Conservation (phyloP, 1,140 invertebrate species). For the Vanessa atalanta region DNA sequence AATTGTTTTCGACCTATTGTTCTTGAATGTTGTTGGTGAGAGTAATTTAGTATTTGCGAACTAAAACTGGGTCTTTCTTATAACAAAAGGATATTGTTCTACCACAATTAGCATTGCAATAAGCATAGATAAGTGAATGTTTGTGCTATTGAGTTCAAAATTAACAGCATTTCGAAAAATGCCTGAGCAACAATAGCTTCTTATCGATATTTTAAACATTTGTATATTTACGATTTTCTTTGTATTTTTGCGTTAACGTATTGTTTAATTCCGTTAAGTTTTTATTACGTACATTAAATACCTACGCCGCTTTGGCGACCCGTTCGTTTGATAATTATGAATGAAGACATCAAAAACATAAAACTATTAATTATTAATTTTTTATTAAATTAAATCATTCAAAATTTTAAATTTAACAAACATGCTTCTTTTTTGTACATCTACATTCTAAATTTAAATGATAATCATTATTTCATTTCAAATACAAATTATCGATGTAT, state of each 20-base stretch:
- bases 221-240: constrained; percentile 23
- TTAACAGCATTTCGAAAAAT: constrained; percentile 39
- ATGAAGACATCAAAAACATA: too few relatives aligned
- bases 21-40: constrained; percentile 55
- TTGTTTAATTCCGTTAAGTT: constrained; percentile 8
- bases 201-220: constrained; percentile 34
- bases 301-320: not conserved
- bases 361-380: too few relatives aligned
- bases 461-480: too few relatives aligned
- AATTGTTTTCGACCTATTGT: constrained; percentile 58
- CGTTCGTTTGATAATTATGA: not conserved
- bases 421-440: too few relatives aligned
- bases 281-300: constrained; percentile 2
- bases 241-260: constrained; percentile 9
- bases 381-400: too few relatives aligned
- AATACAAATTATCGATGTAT: too few relatives aligned
- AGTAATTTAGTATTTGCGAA: constrained; percentile 67
- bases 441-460: too few relatives aligned
- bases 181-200: constrained; percentile 29
- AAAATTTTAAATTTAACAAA: too few relatives aligned
- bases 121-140: constrained; percentile 73
- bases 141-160: constrained; percentile 55
- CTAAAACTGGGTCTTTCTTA: constrained; percentile 69
- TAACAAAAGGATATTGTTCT: constrained; percentile 74
- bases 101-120: constrained; percentile 69